Conservation (phyloP, 1,140 invertebrate species). For the Listronotus bonariensis region DNA sequence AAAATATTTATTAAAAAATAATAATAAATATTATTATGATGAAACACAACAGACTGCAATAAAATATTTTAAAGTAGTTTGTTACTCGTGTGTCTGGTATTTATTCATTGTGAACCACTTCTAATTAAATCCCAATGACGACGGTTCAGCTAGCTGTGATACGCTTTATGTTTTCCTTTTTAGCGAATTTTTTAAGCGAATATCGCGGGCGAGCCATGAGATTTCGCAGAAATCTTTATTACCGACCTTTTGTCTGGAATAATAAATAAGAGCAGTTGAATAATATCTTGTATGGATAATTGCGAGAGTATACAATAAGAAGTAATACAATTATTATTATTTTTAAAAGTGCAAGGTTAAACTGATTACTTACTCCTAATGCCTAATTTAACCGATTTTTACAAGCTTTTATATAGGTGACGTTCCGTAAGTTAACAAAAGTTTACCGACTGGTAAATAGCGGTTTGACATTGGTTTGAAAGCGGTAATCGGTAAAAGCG, state of each 20-base stretch:
- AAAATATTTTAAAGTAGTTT: no score
- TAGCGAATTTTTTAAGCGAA: conserved; percentile 14
- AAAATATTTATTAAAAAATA: no score
- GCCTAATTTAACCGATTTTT: no score
- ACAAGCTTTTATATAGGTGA: no score
- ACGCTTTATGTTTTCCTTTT: conserved; percentile 19
- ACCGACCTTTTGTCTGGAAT: conserved; percentile 17
- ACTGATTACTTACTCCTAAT: no score
- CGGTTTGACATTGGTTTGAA: no score
- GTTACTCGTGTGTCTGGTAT: background rate
- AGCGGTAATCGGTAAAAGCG: no score
- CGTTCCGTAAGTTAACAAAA: no score
- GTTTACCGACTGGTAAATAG: no score
- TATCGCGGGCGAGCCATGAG: conserved; percentile 16
- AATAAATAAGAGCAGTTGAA: conserved; percentile 13
- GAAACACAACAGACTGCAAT: no score
- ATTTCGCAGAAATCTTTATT: conserved; percentile 24
- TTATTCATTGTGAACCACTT: conserved; percentile 21
- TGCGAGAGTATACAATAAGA: background rate
- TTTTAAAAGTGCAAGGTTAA: background rate
- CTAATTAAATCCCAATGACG: conserved; percentile 18
- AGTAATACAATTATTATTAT: conserved; percentile 17
- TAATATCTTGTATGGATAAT: conserved; percentile 7
- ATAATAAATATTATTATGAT: no score
- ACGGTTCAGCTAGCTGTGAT: conserved; percentile 11